Conservation (phyloP, 2,797 vertebrate genomes). For the Sebastolobus altivelis region DNA sequence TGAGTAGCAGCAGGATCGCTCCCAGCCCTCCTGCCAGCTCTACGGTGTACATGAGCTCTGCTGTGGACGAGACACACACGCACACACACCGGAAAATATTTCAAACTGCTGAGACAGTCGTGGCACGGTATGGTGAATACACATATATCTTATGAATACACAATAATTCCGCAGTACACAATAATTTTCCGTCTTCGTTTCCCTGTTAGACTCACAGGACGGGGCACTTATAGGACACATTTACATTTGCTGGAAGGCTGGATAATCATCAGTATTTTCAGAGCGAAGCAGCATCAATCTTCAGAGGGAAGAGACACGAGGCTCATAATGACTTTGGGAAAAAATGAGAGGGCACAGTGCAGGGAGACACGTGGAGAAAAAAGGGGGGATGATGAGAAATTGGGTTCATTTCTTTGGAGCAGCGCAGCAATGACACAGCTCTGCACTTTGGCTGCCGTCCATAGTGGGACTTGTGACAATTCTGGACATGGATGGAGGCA, state of each 20-base stretch:
- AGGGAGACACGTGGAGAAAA: slow-evolving; percentile 27
- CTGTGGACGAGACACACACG: slow-evolving; percentile 76
- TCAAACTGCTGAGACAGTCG: slow-evolving; percentile 25
- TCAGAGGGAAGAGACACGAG: slow-evolving; percentile 43
- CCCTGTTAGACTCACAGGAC: slow-evolving; percentile 25
- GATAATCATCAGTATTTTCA: slow-evolving; percentile 41
- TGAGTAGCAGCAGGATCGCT: slow-evolving; percentile 95
- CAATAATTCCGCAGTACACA: slow-evolving; percentile 17
- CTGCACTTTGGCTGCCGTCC: slow-evolving; percentile 56
- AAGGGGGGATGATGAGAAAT: slow-evolving; percentile 64
- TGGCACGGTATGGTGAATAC: neutral
- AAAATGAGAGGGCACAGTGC: slow-evolving; percentile 54
- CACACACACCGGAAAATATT: slow-evolving; percentile 47
- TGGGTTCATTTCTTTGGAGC: slow-evolving; percentile 62
- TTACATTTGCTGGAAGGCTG: slow-evolving; percentile 39
- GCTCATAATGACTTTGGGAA: slow-evolving; percentile 63
- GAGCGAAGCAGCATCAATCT: slow-evolving; percentile 61
- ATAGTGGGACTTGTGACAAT: slow-evolving; percentile 43
- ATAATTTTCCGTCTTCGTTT: neutral
- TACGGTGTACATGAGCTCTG: slow-evolving; percentile 98
- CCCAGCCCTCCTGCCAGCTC: slow-evolving; percentile 98
- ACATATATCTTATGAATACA: slow-evolving; percentile 15
- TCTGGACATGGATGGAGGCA: slow-evolving; percentile 58
- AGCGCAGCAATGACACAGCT: slow-evolving; percentile 48
- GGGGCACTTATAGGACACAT: slow-evolving; percentile 28